Conservation (phyloP, 2,113 vertebrate species). For the Psilopsiagon aurifrons region DNA sequence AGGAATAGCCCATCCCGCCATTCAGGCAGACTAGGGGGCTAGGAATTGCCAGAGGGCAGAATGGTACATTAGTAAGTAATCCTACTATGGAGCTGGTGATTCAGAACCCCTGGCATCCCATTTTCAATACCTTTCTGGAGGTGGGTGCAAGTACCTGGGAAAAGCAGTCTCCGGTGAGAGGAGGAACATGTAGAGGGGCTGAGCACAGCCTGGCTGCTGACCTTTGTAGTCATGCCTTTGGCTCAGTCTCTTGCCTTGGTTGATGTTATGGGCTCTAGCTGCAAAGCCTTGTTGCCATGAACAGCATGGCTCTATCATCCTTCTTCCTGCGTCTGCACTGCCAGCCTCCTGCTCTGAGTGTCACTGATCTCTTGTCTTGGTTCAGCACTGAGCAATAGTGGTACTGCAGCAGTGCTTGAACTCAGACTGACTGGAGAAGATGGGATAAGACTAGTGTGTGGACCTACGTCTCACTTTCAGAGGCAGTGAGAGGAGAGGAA, state of each 20-base stretch:
- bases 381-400: neutral
- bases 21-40: neutral
- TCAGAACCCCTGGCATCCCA: neutral
- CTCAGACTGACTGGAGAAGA: neutral
- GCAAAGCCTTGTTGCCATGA: neutral
- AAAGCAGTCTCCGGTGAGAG: constrained; percentile 1
- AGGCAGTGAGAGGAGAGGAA: neutral
- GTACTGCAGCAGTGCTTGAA: neutral
- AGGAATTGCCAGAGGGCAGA: neutral
- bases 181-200: constrained; percentile 18
- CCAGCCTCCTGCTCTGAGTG: neutral
- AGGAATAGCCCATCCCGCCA: neutral
- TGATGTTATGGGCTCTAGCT: constrained; percentile 24
- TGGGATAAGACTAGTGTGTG: neutral
- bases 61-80: neutral
- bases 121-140: neutral
- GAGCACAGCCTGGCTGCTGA: neutral
- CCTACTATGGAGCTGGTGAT: neutral
- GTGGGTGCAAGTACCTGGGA: neutral
- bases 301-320: neutral
- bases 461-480: neutral
- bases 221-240: neutral
- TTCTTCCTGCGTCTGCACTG: neutral
- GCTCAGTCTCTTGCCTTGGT: constrained; percentile 8
- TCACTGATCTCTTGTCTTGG: neutral